Conservation (phyloP, 2,888 invertebrate species). For the Neria commutata region DNA sequence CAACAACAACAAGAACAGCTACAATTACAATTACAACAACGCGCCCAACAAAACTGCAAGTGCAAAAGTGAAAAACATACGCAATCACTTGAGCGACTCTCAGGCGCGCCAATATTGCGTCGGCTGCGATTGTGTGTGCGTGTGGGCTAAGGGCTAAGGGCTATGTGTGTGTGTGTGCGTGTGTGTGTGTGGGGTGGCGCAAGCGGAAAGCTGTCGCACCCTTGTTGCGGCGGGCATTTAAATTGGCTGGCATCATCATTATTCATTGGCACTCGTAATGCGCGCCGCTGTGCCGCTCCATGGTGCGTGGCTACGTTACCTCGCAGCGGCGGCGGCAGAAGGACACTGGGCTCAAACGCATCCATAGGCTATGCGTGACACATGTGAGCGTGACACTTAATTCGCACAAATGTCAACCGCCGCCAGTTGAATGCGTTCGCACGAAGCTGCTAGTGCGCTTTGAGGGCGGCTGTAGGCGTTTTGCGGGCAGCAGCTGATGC, state of each 20-base stretch:
- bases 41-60: no score
- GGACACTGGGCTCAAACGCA: neutral
- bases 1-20: slow-evolving; percentile 26
- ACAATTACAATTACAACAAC: no score
- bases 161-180: neutral
- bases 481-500: no score
- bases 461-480: neutral
- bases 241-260: slow-evolving; percentile 55
- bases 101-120: no score
- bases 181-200: neutral
- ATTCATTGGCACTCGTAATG: slow-evolving; percentile 48
- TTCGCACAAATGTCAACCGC: slow-evolving; percentile 35
- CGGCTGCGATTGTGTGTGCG: no score
- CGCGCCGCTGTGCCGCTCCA: no score
- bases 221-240: slow-evolving; percentile 33
- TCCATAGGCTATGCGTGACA: slow-evolving; percentile 10
- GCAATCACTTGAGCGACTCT: no score
- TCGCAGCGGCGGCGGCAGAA: neutral
- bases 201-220: neutral
- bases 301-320: slow-evolving; percentile 3
- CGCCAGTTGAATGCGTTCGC: slow-evolving; percentile 23
- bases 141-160: neutral
- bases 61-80: no score
- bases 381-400: slow-evolving; percentile 10
- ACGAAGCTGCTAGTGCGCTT: neutral